Conservation (phyloP, 2,797 vertebrate species). For the Potorous gilbertii region DNA sequence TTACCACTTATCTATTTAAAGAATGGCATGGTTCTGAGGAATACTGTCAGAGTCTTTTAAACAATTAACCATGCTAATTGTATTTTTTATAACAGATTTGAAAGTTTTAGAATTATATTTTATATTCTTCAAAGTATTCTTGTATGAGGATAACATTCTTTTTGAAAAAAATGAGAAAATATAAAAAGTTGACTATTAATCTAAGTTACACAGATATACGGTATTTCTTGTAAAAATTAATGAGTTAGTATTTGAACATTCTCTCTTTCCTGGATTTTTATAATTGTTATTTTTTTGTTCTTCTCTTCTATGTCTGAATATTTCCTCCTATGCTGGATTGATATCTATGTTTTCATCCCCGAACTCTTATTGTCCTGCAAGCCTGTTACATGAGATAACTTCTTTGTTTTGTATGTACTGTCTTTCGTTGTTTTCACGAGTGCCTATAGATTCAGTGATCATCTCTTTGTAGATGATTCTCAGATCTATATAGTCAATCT, state of each 20-base stretch:
- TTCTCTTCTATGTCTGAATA: background rate
- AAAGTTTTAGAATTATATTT: too few species aligned
- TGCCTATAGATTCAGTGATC: background rate
- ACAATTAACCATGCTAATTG: too few species aligned
- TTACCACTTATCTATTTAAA: too few species aligned
- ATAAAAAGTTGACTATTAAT: background rate
- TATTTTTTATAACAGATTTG: too few species aligned
- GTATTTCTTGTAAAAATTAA: background rate
- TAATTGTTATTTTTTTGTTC: background rate
- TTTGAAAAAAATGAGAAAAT: background rate
- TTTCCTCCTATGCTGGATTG: background rate
- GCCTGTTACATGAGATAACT: background rate
- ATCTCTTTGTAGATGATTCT: background rate
- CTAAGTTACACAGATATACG: background rate
- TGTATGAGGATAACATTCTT: background rate
- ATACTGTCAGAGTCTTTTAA: too few species aligned
- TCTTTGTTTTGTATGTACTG: background rate
- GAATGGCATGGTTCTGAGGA: too few species aligned
- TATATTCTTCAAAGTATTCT: too few species aligned
- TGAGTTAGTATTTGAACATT: background rate
- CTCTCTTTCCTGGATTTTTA: background rate
- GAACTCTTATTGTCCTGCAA: background rate
- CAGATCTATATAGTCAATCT: background rate
- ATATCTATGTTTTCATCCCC: background rate
- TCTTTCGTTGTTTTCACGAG: background rate